Evolutionary conservation across 1,140 invertebrate species (phyloP).

Genomic region (Phthorimaea operculella): DNA sequence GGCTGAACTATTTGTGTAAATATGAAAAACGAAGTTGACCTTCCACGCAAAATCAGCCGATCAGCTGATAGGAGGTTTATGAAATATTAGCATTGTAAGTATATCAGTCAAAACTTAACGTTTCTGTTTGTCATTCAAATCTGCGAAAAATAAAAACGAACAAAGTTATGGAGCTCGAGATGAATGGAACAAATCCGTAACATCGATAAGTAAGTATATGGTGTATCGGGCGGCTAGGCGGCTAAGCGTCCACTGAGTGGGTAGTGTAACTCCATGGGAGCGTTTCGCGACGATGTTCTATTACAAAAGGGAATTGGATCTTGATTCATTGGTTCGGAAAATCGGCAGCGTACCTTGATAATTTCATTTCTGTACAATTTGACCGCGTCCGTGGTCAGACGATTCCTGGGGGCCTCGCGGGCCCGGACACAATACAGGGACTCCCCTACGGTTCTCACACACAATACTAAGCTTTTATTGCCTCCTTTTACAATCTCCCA

Average conservation of each 20-base stretch:
- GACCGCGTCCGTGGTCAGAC: constrained; percentile 64
- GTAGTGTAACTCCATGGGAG: constrained; percentile 55
- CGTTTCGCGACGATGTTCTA: constrained; percentile 65
- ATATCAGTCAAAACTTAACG: no score
- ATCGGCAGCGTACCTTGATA: constrained; percentile 68
- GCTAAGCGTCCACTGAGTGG: constrained; percentile 47
- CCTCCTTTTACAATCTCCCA: constrained; percentile 66
- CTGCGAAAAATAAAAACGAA: no score
- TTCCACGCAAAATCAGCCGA: no score
- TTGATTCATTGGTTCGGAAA: constrained; percentile 68
- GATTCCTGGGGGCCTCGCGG: constrained; percentile 57
- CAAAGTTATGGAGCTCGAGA: neutral
- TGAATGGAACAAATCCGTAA: neutral
- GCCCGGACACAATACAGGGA: constrained; percentile 57
- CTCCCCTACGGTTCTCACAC: constrained; percentile 57
- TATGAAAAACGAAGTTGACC: no score
- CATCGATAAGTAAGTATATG: neutral
- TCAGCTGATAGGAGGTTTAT: no score
- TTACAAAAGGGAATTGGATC: constrained; percentile 68
- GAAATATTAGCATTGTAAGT: no score
- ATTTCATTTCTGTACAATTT: constrained; percentile 69
- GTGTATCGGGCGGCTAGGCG: constrained; percentile 1
- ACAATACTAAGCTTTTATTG: constrained; percentile 68
- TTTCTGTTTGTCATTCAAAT: no score
- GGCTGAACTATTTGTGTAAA: no score